phyloP scores from a whole-genome alignment of 2,888 invertebrate genomes.

The Tyria jacobaeae region DNA sequence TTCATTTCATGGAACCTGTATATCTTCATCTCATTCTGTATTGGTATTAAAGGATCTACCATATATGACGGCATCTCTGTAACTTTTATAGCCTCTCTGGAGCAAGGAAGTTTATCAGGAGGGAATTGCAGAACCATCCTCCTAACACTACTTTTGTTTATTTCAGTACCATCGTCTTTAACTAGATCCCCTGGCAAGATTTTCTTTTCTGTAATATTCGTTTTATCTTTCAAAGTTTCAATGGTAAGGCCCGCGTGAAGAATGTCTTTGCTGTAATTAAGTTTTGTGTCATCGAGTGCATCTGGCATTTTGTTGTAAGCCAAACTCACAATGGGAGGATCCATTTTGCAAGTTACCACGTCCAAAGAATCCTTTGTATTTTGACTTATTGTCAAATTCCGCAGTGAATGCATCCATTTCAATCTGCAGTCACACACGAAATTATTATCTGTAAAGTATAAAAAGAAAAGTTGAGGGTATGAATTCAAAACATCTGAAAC shows the following conservation, averaged over 20 bases:
- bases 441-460: slow-evolving; percentile 90
- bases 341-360: slow-evolving; percentile 90
- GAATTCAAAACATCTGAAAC: background rate
- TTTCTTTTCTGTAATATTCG: slow-evolving; percentile 71
- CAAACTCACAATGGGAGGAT: slow-evolving; percentile 80
- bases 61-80: slow-evolving; percentile 72
- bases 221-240: slow-evolving; percentile 71
- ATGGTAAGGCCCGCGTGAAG: slow-evolving; percentile 73
- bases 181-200: slow-evolving; percentile 53
- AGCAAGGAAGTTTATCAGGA: slow-evolving; percentile 77
- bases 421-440: slow-evolving; percentile 94
- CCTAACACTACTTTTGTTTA: slow-evolving; percentile 71
- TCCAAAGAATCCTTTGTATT: slow-evolving; percentile 90
- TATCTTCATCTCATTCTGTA: slow-evolving; percentile 83
- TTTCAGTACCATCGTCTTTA: slow-evolving; percentile 55
- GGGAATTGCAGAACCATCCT: slow-evolving; percentile 75
- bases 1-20: slow-evolving; percentile 76
- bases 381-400: slow-evolving; percentile 91
- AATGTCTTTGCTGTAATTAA: slow-evolving; percentile 74
- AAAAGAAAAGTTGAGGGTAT: slow-evolving; percentile 17
- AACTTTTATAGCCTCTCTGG: slow-evolving; percentile 69
- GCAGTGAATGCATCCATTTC: slow-evolving; percentile 92
- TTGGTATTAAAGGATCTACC: slow-evolving; percentile 76
- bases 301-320: slow-evolving; percentile 81
- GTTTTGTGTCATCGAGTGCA: slow-evolving; percentile 63